Evolutionary conservation across 1,140 invertebrate species (phyloP), one percentile per base, ranked within the genome.

Genomic region (Eubasilissa regina): DNA sequence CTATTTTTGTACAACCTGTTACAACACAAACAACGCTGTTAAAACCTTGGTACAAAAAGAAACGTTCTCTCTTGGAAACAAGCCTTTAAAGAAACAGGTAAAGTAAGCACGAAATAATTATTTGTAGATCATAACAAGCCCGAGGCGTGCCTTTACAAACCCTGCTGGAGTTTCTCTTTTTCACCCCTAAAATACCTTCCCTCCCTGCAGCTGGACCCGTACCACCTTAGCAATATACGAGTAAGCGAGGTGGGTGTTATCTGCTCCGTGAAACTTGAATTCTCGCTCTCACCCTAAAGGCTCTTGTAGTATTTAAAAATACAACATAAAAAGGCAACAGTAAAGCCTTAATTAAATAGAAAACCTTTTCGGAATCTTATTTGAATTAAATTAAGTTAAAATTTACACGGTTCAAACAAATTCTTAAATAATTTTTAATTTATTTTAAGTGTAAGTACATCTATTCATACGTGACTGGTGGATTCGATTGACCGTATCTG

Each of bases 241-340:
- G 25, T 35, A 35, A 35, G 25, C 25, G 25, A 64, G 19, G 60
- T 35, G 19, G 60, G 60, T 64, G 60, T 64, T 64, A 25, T 64
- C 60, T 64, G n/a, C 60, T 8, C 60, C 35, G 13, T 35, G 25
- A 35, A 64, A 64, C 60, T 6, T 43, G 60, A 43, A 64, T 64
- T 64, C 35, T 64, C 60, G 21, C 55, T 58, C 7, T 8, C 35
- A 64, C 60, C 60, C 60, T 10, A 13, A 64, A 13, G 60, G 60
- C 60, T 25, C 60, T 64, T 43, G 19, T 43, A 64, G 60, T 64
- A 64, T 64, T 58, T 64, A 64, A 64, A 64, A 64, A 64, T 64
- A 35, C 35, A 64, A 64, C 19, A 64, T 64, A 13, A 64, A 64
- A 25, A 35, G 60, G 60, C 60, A 25, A 43, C 13, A 35, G 17